Base-by-base conservation (phyloP, 2,113 vertebrate species). In the Vidua macroura region DNA sequence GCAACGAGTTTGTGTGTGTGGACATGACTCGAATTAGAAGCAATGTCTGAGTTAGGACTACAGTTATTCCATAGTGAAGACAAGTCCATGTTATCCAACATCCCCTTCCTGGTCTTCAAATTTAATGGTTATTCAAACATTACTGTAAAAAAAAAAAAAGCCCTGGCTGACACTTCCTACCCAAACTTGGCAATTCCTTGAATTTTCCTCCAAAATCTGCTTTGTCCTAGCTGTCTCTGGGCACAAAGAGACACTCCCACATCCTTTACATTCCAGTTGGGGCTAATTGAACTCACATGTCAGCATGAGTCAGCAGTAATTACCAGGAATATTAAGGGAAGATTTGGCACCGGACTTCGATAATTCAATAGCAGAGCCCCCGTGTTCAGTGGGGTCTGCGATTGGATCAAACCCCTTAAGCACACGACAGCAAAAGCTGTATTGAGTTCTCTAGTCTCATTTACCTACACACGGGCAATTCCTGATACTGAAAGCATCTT, bases 281-380 rank as follows among this genome's bases (percentile, higher is more conserved):
- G 66, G 73, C 88, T 96, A 96, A 96, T 95, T 95, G 94, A 95
- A 96, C 58, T 96, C 96, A 96, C 94, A 96, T 96, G 96, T 96
- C 95, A 95, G 83, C 96, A 88, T 96, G 96, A 96, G 88, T 96
- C 96, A 96, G 96, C 96, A 96, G 86, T 96, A 96, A 96, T 96
- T 96, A 95, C 69, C 80, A 96, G 83, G 94, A 96, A 95, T 95
- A 96, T 96, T 94, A 96, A 92, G 80, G 86, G 86, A 95, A 92
- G 76, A 83, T 93, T 74, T 96, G 96, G 96, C 91, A 93, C 66
- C 0, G 0, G 30, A 78, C 48, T 39, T 78, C 19, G 24, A 86
- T 91, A 92, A 94, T 90, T 94, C 91, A 92, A 78, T 52, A 86
- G 60, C 53, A 80, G 86, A 94, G 39, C 64, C 92, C 89, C 76